Percentiles rank a stretch among this genome's conserved stretches.
Evolutionary conservation across 2,888 invertebrate species (phyloP).

Genomic region (Melieria picta): DNA sequence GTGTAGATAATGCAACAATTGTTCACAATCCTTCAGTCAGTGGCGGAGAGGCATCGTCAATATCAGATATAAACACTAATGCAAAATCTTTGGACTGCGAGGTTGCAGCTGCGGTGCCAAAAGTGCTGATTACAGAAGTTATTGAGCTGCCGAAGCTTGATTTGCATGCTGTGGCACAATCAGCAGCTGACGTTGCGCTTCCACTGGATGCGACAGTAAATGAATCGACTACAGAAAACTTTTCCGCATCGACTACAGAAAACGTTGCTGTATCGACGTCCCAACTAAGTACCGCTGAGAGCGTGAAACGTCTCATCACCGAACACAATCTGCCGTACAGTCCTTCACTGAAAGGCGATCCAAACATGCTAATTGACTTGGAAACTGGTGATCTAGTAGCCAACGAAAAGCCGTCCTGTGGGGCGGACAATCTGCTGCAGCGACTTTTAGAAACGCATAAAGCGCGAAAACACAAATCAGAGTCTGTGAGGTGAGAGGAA

Average conservation of each 20-base stretch:
- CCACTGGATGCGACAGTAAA: background rate
- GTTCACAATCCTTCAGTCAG: background rate
- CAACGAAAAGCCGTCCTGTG: conserved; percentile 66
- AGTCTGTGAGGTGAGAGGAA: conserved; percentile 62
- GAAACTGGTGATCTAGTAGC: conserved; percentile 66
- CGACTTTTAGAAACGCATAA: conserved; percentile 77
- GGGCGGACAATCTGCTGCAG: conserved; percentile 75
- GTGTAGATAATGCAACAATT: too few relatives aligned
- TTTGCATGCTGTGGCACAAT: conserved; percentile 45
- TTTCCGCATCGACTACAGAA: too few relatives aligned
- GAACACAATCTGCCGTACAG: conserved; percentile 48
- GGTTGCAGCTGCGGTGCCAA: background rate
- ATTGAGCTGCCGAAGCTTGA: conserved; percentile 56
- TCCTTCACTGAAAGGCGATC: conserved; percentile 69
- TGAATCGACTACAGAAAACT: too few relatives aligned
- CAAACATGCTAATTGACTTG: conserved; percentile 72
- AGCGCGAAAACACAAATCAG: conserved; percentile 69
- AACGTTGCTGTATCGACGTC: too few relatives aligned
- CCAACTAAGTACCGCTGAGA: conserved; percentile 37
- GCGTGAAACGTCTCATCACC: conserved; percentile 48
- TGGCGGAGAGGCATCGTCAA: background rate
- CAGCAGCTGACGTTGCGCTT: background rate
- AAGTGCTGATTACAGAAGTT: conserved; percentile 44
- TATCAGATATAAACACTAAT: background rate
- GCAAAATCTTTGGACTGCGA: background rate